Conservation (phyloP, 2,113 vertebrate genomes). For the Prionailurus bengalensis region DNA sequence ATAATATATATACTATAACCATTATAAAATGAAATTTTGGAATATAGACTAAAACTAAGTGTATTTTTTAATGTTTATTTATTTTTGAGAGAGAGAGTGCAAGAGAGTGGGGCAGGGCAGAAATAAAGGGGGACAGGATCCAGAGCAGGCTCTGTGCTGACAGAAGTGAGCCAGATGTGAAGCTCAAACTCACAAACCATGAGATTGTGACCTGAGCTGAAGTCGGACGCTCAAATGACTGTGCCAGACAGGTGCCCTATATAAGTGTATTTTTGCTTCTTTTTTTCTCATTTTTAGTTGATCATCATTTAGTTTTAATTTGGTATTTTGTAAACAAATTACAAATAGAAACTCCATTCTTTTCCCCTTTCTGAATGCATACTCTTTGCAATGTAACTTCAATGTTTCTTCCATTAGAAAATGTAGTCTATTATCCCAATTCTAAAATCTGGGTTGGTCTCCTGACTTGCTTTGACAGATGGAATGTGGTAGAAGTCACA, state of each 20-base stretch:
- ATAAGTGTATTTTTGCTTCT: not conserved
- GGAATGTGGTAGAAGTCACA: not conserved
- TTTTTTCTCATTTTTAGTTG: conserved; percentile 7
- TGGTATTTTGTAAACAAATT: not conserved
- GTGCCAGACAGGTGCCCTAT: not conserved
- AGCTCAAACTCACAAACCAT: no score
- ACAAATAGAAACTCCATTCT: not conserved
- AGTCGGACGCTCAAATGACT: no score
- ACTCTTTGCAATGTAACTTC: not conserved
- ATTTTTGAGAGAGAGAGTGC: no score
- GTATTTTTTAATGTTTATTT: no score
- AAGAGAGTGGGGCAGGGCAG: no score
- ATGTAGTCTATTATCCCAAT: not conserved
- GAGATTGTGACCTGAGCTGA: no score
- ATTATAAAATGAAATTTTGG: conserved; percentile 17
- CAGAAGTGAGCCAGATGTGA: no score
- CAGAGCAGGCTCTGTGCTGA: no score
- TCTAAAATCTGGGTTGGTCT: not conserved
- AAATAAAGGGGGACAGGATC: no score
- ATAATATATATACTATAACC: not conserved
- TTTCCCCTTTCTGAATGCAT: not conserved
- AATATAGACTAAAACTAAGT: not conserved
- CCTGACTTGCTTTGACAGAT: not conserved
- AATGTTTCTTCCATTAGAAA: not conserved
- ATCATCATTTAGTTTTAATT: conserved; percentile 37